phyloP scores from a whole-genome alignment of 2,797 vertebrate species.

The Orientallactaga sibirica region DNA sequence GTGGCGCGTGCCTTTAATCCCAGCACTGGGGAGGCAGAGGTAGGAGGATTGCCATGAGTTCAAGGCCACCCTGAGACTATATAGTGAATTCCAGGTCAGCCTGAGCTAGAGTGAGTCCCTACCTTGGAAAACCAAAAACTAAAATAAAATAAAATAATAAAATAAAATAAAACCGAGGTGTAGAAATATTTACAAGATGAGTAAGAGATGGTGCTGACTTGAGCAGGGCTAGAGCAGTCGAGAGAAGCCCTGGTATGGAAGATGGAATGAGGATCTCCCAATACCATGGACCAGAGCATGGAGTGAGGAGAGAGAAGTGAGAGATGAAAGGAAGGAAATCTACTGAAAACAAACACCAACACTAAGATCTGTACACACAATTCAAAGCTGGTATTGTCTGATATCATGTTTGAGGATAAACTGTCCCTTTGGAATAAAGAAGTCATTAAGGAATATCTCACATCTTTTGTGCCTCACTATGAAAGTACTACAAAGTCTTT shows the following conservation, averaged over 20 bases:
- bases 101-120: too few relatives aligned
- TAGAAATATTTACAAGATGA: constrained; percentile 19
- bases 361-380: not conserved
- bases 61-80: too few relatives aligned
- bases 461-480: constrained; percentile 4
- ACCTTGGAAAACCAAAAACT: too few relatives aligned
- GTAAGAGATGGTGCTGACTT: not conserved
- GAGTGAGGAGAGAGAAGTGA: not conserved
- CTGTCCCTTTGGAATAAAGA: not conserved
- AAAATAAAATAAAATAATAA: not conserved
- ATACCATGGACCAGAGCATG: not conserved
- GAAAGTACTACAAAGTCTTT: not conserved
- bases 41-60: too few relatives aligned
- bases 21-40: too few relatives aligned
- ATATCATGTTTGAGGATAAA: not conserved
- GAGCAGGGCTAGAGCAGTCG: not conserved
- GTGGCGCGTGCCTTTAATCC: too few relatives aligned
- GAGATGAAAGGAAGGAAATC: not conserved
- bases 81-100: too few relatives aligned
- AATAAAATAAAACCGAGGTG: not conserved
- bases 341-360: not conserved
- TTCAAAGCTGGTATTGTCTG: constrained; percentile 16
- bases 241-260: not conserved
- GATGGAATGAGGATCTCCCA: not conserved
- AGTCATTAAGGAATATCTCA: constrained; percentile 14